These are phyloP conservation scores for Teinopalpus imperialis DNA, from an alignment of 2,888 invertebrate species.

Conservation along the genomic window DNA sequence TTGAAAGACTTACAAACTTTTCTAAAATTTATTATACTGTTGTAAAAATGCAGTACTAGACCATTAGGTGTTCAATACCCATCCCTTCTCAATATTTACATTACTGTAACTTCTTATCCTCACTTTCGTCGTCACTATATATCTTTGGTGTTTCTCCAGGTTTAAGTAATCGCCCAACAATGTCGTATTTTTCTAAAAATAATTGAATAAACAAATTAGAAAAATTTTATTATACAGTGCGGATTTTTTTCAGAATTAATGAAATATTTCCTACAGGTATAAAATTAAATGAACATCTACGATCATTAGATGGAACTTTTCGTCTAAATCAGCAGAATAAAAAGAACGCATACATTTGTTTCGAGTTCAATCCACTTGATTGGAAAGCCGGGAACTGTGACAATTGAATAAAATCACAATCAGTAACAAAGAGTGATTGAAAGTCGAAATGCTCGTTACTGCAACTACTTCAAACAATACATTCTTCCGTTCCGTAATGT, in stretches of 20 bases:
- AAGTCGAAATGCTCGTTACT: background rate
- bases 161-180: conserved; percentile 67
- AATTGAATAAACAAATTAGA: conserved; percentile 20
- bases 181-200: conserved; percentile 73
- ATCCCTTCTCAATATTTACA: conserved; percentile 20
- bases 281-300: too few relatives aligned
- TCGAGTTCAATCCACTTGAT: background rate
- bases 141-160: conserved; percentile 64
- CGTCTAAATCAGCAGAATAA: too few relatives aligned
- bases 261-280: too few relatives aligned
- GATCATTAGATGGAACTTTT: too few relatives aligned
- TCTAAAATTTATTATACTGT: background rate
- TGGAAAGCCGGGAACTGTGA: background rate
- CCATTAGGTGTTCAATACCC: conserved; percentile 35
- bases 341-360: background rate
- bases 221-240: too few relatives aligned
- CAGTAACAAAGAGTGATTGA: background rate
- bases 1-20: background rate
- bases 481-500: too few relatives aligned
- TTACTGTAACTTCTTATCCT: conserved; percentile 66
- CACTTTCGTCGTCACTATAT: conserved; percentile 66
- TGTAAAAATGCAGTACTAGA: conserved; percentile 39
- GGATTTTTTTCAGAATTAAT: too few relatives aligned
- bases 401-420: background rate
- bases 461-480: conserved; percentile 1